Evolutionary conservation across 2,797 vertebrate genomes (phyloP), one percentile per base, ranked within the genome.

Genomic region (Lepilemur ruficaudatus): DNA sequence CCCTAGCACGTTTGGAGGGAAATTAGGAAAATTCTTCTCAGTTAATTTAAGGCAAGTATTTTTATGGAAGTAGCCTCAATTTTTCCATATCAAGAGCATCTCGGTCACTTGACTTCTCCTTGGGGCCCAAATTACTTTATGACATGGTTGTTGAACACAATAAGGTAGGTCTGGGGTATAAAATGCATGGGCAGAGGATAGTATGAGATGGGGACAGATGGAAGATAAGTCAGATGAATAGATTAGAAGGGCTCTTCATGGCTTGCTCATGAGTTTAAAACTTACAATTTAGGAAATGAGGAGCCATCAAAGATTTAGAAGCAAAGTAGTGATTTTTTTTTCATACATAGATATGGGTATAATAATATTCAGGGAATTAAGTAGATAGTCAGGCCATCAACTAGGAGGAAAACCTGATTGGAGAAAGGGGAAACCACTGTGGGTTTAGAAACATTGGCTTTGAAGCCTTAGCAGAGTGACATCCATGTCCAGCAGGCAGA

Each of bases 301-400:
- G 25, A 92, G 8, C 7, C 75, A 73, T 69, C 14, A 63, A 57
- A 87, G 15, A 22, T 61, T 90, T 84, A 87, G 32, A 80, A 82
- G 23, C 11, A 92, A 93, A 91, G 28, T 55, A 43, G 32, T 78
- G n/a, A 46, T 70, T 69, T 82, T 75, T 82, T 75, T 41, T 91
- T 72, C 22, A 79, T 48, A 61, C n/a, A 57, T 41, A 13, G 2
- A 41, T 83, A 38, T 91, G 46, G 67, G 28, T 61, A 2, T 70
- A 82, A 92, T 86, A 55, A 72, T 75, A 94, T 87, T 92, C 20
- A 69, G 10, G 15, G 11, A 80, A 91, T 32, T 93, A 65, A 91
- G 15, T 83, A 25, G 15, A 41, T 46, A 79, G 30, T 57, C 18
- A 72, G 30, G 30, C 18, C 35, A 81, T 89, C 12, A 50, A 72